Evolutionary conservation across 1,140 invertebrate species (phyloP), one percentile per base, ranked within the genome.

Genomic region (Drosophila ogumai): DNA sequence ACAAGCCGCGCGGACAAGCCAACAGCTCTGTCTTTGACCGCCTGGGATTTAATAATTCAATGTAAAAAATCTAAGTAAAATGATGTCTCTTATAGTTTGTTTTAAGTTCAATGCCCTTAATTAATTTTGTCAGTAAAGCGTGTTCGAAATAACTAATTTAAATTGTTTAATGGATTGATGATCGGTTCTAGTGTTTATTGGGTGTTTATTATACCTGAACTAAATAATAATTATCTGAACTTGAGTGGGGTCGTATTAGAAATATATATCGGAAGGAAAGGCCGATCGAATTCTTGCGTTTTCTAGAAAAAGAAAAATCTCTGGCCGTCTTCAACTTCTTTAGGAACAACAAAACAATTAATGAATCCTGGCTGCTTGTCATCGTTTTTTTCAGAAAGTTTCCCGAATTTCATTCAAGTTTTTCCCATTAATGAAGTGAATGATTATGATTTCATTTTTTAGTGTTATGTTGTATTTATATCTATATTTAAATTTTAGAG

Each of bases 21-120:
- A 38, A 22, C 17, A 76, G 75, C 7, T 91, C 90, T 13, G 91
- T 92, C 15, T 92, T 92, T 36, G 85, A 92, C 63, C 82, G 91
- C n/a, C 63, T 92, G 31, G 91, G 91, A 15, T 91, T 91, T 44
- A 91, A 91, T 57, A 91, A 84, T 34, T 88, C 81, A 28, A 58
- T 88, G 38, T 88, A 81, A 78, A 73, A 80, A 46, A 36, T 25
- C 31, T 50, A 50, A 59, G 12, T 66, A 52, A 41, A 61, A 34
- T 72, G 67, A 61, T 75, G 64, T 68, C 46, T 28, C 19, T 15
- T 46, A 50, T 25, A 50, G 75, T 59, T 75, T 64, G 19, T 71
- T 47, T 61, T 72, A 79, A 68, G 66, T 66, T 63, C 49, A 52
- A 46, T 41, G 5, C 34, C 40, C 60, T 55, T 72, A 50, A 59